These are phyloP conservation scores for Bambusicola thoracicus DNA, from an alignment of 2,113 vertebrate species.

Conservation along the genomic window DNA sequence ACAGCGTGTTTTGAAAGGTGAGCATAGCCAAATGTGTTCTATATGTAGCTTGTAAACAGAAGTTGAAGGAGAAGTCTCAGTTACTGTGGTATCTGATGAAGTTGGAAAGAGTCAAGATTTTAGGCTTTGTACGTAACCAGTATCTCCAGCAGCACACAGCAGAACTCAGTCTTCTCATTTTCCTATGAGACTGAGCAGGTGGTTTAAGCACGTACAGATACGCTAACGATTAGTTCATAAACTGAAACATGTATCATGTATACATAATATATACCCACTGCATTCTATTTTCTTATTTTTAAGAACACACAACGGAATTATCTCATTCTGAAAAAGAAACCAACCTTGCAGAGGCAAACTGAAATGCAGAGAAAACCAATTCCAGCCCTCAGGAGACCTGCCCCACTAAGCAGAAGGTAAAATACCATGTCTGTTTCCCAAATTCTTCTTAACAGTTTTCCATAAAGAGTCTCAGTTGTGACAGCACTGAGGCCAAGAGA, in stretches of 20 bases:
- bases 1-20: neutral
- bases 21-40: neutral
- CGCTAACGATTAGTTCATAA: no score
- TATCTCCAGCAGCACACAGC: neutral
- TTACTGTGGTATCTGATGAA: neutral
- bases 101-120: neutral
- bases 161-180: neutral
- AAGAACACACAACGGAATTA: slow-evolving; percentile 80
- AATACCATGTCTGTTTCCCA: neutral
- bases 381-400: slow-evolving; percentile 75
- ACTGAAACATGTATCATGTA: no score
- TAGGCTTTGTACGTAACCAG: neutral
- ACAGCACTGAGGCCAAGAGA: neutral
- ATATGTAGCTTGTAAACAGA: neutral
- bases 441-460: neutral
- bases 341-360: slow-evolving; percentile 78
- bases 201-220: neutral
- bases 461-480: neutral
- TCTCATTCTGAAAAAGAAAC: slow-evolving; percentile 81
- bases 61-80: neutral
- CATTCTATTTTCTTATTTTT: neutral
- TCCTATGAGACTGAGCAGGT: neutral
- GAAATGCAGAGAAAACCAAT: slow-evolving; percentile 81
- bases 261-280: no score
- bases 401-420: slow-evolving; percentile 86